Base-by-base conservation (phyloP, 1,140 invertebrate species). In the Achroia grisella region DNA sequence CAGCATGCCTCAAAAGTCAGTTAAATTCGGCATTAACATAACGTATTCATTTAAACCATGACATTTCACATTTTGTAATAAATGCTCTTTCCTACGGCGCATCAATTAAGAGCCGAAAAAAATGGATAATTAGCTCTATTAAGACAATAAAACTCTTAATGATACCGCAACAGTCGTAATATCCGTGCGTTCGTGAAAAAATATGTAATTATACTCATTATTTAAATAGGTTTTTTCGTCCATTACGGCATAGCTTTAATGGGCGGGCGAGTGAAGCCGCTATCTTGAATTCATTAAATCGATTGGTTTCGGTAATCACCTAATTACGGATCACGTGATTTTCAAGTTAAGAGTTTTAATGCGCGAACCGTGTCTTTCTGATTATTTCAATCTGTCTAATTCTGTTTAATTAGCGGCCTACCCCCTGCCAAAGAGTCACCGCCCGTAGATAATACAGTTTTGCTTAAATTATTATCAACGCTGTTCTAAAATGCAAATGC, bases 71-170 rank as follows among this genome's bases (percentile, higher is more conserved):
- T 85, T 85, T 79, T 71, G 71, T 81, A 73, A 85, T 73, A 82
- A 84, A 82, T 77, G 74, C 67, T 74, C 70, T 79, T 69, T 78
- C 72, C 68, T 70, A 72, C 70, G 61, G 59, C 66, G 71, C 71
- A 76, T 85, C 78, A 82, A 85, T 85, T 85, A 81, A 80, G 62
- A 64, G 45, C 78, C 81, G 77, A 85, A 82, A 84, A 80, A 82
- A 85, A 85, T 82, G 65, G 79, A 78, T 85, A 85, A 85, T 85
- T 79, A 85, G 73, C 56, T 77, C 70, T 80, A 81, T 84, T 81
- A 81, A 85, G 73, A 85, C 80, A 85, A 82, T 85, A 85, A 85
- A 85, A 79, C 56, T 78, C 70, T 78, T 84, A 81, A 84, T 84
- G 80, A 84, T 76, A 78, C 75, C 70, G 71, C 79, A 80, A 79